Conservation (phyloP, 2,888 invertebrate genomes). For the Exephanes ischioxanthus region DNA sequence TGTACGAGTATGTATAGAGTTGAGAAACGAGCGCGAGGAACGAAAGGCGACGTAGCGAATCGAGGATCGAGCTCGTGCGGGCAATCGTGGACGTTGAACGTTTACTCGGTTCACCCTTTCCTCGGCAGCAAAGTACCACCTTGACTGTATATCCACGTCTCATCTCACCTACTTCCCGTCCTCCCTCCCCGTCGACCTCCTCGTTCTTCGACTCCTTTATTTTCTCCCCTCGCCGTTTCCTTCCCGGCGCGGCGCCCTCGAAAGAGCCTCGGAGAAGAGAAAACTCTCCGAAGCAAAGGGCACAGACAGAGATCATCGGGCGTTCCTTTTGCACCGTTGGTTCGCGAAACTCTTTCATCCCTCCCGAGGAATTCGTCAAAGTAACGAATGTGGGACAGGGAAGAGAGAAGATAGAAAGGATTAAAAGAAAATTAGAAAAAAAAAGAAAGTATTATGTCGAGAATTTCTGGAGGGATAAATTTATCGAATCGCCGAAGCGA, state of each 20-base stretch:
- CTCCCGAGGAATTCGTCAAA: constrained; percentile 3
- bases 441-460: constrained; percentile 18
- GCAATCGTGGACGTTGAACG: constrained; percentile 54
- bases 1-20: constrained; percentile 43
- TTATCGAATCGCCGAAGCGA: constrained; percentile 59
- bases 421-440: background rate
- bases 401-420: constrained; percentile 16
- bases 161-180: constrained; percentile 40
- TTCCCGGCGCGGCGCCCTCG: background rate
- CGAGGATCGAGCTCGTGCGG: constrained; percentile 48
- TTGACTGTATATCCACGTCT: constrained; percentile 53
- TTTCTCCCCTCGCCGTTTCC: constrained; percentile 31
- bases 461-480: constrained; percentile 62
- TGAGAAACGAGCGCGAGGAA: constrained; percentile 45
- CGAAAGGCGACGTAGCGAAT: constrained; percentile 53
- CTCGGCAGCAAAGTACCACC: constrained; percentile 39
- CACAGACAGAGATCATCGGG: constrained; percentile 2
- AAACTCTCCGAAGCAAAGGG: constrained; percentile 50
- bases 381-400: constrained; percentile 23
- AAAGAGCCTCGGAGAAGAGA: constrained; percentile 9
- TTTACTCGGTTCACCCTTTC: constrained; percentile 49
- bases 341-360: background rate
- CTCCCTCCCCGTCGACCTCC: background rate
- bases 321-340: constrained; percentile 17
- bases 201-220: constrained; percentile 18